Conservation (phyloP, 2,113 vertebrate genomes). For the Mionectes macconnelli region DNA sequence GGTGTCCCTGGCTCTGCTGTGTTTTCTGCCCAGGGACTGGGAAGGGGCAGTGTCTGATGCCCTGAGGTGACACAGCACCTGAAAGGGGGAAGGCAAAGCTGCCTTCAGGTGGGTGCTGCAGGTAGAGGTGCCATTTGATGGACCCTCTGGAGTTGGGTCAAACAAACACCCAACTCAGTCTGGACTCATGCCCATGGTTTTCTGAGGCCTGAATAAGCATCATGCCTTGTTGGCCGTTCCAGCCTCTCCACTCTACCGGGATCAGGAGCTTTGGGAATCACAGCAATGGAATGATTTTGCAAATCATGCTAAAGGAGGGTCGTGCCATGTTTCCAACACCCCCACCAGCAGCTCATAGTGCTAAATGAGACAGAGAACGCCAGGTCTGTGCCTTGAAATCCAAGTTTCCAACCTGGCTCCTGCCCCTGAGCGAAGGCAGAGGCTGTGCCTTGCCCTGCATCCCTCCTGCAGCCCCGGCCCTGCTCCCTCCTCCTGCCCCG, state of each 20-base stretch:
- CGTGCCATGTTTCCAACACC: background rate
- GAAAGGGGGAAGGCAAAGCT: background rate
- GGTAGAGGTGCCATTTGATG: background rate
- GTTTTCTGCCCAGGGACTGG: background rate
- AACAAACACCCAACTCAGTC: background rate
- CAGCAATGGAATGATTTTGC: background rate
- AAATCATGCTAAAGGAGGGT: rapidly evolving
- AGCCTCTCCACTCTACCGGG: background rate
- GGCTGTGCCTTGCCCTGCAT: rapidly evolving
- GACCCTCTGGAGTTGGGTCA: background rate
- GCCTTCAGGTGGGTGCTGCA: background rate
- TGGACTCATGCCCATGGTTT: background rate
- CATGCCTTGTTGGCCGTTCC: rapidly evolving
- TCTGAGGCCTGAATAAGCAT: background rate
- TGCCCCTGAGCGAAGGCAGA: background rate
- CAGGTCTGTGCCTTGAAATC: background rate
- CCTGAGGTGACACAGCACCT: background rate
- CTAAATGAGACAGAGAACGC: background rate
- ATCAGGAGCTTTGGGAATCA: background rate
- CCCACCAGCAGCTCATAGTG: rapidly evolving
- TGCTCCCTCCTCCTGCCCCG: constrained; percentile 40
- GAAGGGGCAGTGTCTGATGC: background rate
- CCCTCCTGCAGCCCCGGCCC: constrained; percentile 1
- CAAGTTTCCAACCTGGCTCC: background rate
- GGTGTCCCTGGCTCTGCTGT: background rate